These are phyloP conservation scores for Ceryle rudis DNA, from an alignment of 2,797 vertebrate species.

Conservation along the genomic window DNA sequence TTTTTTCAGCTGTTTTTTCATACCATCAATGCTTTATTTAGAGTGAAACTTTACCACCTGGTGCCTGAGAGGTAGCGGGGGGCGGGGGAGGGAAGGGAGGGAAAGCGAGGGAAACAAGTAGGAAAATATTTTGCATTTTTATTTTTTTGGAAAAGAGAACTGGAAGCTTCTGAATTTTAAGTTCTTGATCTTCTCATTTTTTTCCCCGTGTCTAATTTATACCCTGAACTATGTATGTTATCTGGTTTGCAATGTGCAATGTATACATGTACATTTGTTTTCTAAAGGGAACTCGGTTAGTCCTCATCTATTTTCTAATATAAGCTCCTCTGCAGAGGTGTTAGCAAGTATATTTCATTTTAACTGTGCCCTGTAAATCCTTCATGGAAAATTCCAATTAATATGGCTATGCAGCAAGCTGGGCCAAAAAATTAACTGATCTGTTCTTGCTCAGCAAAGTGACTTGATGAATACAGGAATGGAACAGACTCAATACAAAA, in stretches of 20 bases:
- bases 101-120: neutral
- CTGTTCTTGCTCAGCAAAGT: conserved; percentile 47
- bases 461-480: conserved; percentile 62
- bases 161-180: conserved; percentile 8
- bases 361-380: conserved; percentile 67
- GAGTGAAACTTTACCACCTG: neutral
- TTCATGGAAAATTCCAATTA: conserved; percentile 71
- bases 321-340: conserved; percentile 52
- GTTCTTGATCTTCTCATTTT: conserved; percentile 36
- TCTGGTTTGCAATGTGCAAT: conserved; percentile 6
- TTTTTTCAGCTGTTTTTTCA: conserved; percentile 35
- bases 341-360: conserved; percentile 58
- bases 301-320: conserved; percentile 40
- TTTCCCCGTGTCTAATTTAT: neutral
- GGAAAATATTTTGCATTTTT: conserved; percentile 22
- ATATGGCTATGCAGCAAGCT: conserved; percentile 45
- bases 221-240: neutral
- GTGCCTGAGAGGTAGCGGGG: neutral
- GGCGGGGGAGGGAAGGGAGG: neutral
- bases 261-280: conserved; percentile 36
- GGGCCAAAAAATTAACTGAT: conserved; percentile 71
- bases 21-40: conserved; percentile 55
- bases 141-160: conserved; percentile 5
- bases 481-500: conserved; percentile 69
- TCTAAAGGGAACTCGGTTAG: neutral